These are phyloP conservation scores for Agriopis marginaria DNA, from an alignment of 2,888 invertebrate species.

Conservation along the genomic window DNA sequence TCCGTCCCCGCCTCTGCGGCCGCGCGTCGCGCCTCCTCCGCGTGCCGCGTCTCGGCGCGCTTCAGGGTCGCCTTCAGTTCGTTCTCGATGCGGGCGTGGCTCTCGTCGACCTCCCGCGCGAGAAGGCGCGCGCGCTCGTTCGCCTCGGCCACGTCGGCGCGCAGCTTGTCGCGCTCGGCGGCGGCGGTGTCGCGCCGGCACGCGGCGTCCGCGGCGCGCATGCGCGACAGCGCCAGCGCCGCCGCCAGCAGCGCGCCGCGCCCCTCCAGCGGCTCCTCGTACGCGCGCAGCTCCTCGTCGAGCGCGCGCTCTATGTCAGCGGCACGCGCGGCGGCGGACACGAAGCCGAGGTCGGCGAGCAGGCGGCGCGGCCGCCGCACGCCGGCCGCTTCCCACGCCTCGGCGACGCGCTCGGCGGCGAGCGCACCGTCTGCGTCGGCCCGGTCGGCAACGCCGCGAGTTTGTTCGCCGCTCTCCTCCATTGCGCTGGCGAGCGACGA, in stretches of 20 bases:
- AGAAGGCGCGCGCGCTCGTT: constrained; percentile 92
- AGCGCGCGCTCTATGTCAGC: constrained; percentile 88
- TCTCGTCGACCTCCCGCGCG: constrained; percentile 97
- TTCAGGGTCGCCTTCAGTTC: constrained; percentile 90
- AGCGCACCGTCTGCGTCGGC: constrained; percentile 58
- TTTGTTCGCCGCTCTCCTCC: constrained; percentile 53
- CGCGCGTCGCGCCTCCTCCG: constrained; percentile 90
- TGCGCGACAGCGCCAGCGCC: constrained; percentile 88
- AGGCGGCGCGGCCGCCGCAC: constrained; percentile 88
- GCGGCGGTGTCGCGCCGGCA: constrained; percentile 88
- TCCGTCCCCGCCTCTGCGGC: constrained; percentile 90
- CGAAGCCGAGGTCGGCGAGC: constrained; percentile 89
- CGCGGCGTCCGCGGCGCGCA: constrained; percentile 89
- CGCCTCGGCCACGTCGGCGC: constrained; percentile 92
- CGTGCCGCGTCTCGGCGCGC: constrained; percentile 91
- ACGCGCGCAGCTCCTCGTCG: constrained; percentile 87
- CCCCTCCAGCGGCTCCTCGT: constrained; percentile 51
- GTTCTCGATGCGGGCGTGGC: constrained; percentile 93
- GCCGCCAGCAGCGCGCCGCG: constrained; percentile 85
- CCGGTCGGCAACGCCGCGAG: constrained; percentile 54
- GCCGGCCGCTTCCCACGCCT: constrained; percentile 91
- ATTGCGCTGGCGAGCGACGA: constrained; percentile 67
- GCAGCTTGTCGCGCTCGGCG: constrained; percentile 94
- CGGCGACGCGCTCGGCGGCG: constrained; percentile 85
- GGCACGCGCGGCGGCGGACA: constrained; percentile 84